phyloP scores from a whole-genome alignment of 2,113 vertebrate species.

The Panthera uncia region DNA sequence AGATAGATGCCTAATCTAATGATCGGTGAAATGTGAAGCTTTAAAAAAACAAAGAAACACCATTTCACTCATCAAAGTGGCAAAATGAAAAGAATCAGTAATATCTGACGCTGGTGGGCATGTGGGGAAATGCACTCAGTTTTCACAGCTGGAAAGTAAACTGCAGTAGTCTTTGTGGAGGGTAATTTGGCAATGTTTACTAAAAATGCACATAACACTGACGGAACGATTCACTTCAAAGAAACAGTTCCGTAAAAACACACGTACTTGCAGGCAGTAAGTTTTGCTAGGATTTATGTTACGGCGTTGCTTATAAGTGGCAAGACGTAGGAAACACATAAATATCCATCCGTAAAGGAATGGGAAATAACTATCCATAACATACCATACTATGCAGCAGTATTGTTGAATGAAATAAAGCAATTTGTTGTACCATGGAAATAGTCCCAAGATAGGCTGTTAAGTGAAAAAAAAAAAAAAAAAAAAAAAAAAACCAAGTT shows the following conservation, averaged over 20 bases:
- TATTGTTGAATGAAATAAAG: neutral
- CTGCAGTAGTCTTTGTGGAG: neutral
- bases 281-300: neutral
- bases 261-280: neutral
- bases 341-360: neutral
- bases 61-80: neutral
- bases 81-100: constrained; percentile 39
- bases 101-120: neutral
- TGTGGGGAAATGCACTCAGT: neutral
- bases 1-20: neutral
- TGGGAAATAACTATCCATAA: neutral
- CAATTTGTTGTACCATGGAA: neutral
- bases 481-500: neutral
- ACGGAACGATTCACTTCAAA: neutral
- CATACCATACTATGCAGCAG: neutral
- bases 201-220: neutral
- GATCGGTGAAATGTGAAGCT: neutral
- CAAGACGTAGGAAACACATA: neutral
- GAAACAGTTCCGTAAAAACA: neutral
- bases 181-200: neutral
- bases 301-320: neutral
- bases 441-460: neutral
- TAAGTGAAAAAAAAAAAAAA: neutral
- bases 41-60: neutral
- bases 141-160: neutral